Evolutionary conservation across 2,888 invertebrate species (phyloP), one percentile per base, ranked within the genome.

Genomic region (Oxytorus armatus): DNA sequence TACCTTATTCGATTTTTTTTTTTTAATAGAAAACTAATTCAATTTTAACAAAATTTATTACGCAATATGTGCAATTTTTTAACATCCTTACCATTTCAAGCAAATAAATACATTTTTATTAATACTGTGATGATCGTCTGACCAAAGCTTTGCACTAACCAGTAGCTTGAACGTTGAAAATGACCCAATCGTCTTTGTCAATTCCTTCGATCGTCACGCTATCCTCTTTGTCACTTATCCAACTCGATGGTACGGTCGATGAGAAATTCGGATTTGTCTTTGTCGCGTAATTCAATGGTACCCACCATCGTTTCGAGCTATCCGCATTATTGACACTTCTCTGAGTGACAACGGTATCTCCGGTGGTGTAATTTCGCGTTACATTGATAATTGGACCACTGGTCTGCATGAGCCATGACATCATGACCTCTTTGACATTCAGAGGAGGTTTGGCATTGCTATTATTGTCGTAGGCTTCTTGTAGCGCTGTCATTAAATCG

Each of bases 111-210:
- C n/a, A n/a, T n/a, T n/a, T n/a, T n/a, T n/a, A n/a, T n/a, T n/a
- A n/a, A n/a, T n/a, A n/a, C n/a, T 10, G 11, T 18, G n/a, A 21
- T 49, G n/a, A 29, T 14, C 3, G 69, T 57, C 21, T 66, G 18
- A 72, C 8, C 29, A 44, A 44, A 61, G 47, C 11, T 23, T 14
- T 29, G 33, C 8, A 74, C 72, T 86, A 84, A 94, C 95, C 94
- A 79, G 94, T 94, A 88, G 95, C 94, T 83, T 95, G 94, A 68
- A 94, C 93, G 85, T 96, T 96, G n/a, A 95, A 85, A 65, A 96
- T 93, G 78, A 93, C 92, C 95, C 95, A 95, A 0, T 92, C 91
- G 0, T 92, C 91, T 0, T 89, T 73, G 0, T 92, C 89, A 23
- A 92, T 89, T 10, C 91, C 82, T 0, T 85, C 61, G 0, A 92